Conservation (phyloP, 2,797 vertebrate species). For the Menidia menidia region DNA sequence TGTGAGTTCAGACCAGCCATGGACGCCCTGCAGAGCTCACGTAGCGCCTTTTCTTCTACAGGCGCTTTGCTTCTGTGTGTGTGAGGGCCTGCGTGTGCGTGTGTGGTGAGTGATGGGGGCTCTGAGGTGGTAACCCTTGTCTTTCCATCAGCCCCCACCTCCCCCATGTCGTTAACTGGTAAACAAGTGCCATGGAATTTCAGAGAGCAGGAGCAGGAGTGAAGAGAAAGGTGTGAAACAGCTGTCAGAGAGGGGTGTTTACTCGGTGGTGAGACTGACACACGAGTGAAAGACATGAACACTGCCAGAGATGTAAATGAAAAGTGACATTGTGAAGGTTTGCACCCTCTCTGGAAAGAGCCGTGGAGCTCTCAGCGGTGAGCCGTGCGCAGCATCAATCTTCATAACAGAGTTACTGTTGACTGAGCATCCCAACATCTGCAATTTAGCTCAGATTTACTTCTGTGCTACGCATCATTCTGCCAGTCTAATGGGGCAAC, state of each 20-base stretch:
- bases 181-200: constrained; percentile 56
- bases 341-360: constrained; percentile 27
- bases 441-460: constrained; percentile 20
- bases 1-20: constrained; percentile 54
- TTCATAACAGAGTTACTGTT: constrained; percentile 17
- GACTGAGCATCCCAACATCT: constrained; percentile 14
- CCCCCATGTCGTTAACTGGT: constrained; percentile 53
- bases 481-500: constrained; percentile 4
- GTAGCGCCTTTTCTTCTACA: constrained; percentile 31
- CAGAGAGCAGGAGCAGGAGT: constrained; percentile 2
- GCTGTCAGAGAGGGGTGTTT: constrained; percentile 69
- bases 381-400: constrained; percentile 21
- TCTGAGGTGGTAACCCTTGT: constrained; percentile 53
- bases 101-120: constrained; percentile 49
- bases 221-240: constrained; percentile 48
- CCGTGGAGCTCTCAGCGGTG: constrained; percentile 15
- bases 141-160: constrained; percentile 32
- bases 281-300: constrained; percentile 55
- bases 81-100: constrained; percentile 2
- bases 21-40: constrained; percentile 35
- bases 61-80: constrained; percentile 29
- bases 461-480: constrained; percentile 6
- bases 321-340: constrained; percentile 77
- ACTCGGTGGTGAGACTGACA: constrained; percentile 50
- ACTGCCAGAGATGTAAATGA: constrained; percentile 63